Evolutionary conservation across 2,888 invertebrate species (phyloP), one percentile per base, ranked within the genome.

Genomic region (Plagiodera versicolora): DNA sequence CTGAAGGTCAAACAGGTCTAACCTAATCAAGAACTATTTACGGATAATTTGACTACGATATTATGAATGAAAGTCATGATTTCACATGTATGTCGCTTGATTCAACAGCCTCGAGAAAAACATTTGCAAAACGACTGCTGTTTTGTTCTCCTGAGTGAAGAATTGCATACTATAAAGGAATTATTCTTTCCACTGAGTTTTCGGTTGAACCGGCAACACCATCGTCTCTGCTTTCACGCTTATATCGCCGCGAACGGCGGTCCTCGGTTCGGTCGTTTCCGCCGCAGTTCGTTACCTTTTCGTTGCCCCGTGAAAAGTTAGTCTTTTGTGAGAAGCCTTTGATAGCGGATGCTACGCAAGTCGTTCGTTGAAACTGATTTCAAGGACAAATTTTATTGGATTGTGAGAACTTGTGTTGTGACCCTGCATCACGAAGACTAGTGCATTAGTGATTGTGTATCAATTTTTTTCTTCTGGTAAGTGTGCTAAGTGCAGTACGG

Each of bases 281-380:
- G 53, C 24, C 30, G 53, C 28, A 39, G 14, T 47, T 30, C 62
- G 60, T 48, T 20, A 52, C 46, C 44, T 51, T 55, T 58, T 57
- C 56, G 65, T 57, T 61, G 32, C 60, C 52, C 59, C 61, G 61
- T 56, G 57, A 58, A 61, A 63, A 67, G 63, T 65, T 63, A 67
- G 67, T 67, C 67, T 67, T 67, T 67, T 67, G 67, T 67, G 67
- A 63, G 67, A 59, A 56, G 50, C 49, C 52, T 48, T 28, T 16
- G 64, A 30, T 49, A 39, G 39, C 60, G 67, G 67, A 64, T 50
- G 67, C 55, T 60, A 61, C 61, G 63, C 58, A 35, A 52, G 60
- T 62, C 57, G 45, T 28, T 60, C 56, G 54, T 67, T 65, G 64
- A 65, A 65, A 67, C 35, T 60, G 54, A 50, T 67, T 67, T 67